phyloP scores from a whole-genome alignment of 1,140 invertebrate species.

The Schmidtea mediterranea region DNA sequence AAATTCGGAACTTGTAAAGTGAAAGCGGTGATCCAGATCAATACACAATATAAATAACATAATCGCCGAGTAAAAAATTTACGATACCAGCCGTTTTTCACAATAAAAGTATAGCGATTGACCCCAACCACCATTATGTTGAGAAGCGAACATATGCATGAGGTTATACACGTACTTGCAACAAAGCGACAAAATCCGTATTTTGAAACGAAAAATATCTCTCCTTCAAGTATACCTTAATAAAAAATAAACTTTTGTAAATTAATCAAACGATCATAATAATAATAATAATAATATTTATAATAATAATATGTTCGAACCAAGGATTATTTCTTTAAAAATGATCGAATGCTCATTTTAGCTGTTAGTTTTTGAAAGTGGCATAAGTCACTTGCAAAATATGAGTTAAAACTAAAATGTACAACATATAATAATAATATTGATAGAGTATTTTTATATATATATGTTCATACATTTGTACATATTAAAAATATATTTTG shows the following conservation, averaged over 20 bases:
- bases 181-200: conserved; percentile 14
- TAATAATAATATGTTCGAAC: no score
- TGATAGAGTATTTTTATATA: no score
- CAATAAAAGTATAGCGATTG: conserved; percentile 17
- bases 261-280: no score
- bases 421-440: no score
- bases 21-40: conserved; percentile 10
- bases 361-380: no score
- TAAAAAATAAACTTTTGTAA: background rate
- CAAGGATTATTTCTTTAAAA: no score
- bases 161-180: conserved; percentile 13
- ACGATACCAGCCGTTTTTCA: conserved; percentile 12
- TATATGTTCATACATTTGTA: no score
- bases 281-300: no score
- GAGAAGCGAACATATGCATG: conserved; percentile 14
- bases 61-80: conserved; percentile 12
- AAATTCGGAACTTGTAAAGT: conserved; percentile 11
- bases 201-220: conserved; percentile 13
- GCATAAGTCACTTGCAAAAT: no score
- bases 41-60: conserved; percentile 9
- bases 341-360: no score
- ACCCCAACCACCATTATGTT: conserved; percentile 14
- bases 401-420: no score
- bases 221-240: conserved; percentile 8
- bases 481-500: no score